Evolutionary conservation across 2,888 invertebrate genomes (phyloP).

Genomic region (Mesorhabditis belari): DNA sequence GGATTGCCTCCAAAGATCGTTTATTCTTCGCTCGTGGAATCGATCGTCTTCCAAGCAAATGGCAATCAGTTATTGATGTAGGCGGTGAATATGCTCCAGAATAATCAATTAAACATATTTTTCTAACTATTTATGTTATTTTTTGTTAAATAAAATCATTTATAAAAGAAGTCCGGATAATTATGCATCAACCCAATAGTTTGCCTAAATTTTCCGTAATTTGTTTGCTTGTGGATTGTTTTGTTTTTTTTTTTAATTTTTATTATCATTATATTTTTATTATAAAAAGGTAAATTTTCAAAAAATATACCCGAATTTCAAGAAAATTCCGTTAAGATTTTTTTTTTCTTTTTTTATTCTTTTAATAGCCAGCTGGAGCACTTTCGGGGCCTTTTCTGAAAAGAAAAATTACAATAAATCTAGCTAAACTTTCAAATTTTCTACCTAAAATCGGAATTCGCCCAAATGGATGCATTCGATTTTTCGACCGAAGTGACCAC

Average conservation of each 20-base stretch:
- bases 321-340: neutral
- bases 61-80: too few species aligned
- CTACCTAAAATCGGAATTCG: conserved; percentile 41
- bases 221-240: conserved; percentile 4
- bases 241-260: conserved; percentile 1
- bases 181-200: neutral
- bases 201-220: neutral
- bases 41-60: too few species aligned
- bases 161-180: neutral
- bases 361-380: conserved; percentile 50
- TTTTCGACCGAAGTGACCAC: conserved; percentile 41
- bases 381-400: conserved; percentile 46
- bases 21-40: too few species aligned
- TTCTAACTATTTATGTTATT: neutral
- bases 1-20: too few species aligned
- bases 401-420: neutral
- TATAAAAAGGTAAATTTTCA: neutral
- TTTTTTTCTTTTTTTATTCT: too few species aligned
- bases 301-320: neutral
- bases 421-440: neutral
- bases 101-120: neutral
- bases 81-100: too few species aligned
- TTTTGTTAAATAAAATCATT: neutral
- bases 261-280: neutral
- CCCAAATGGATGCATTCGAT: conserved; percentile 38